A percentile compares a stretch with the other conserved stretches of the same genome.
phyloP scores from a whole-genome alignment of 2,888 invertebrate species.

The Cyaniris semiargus region DNA sequence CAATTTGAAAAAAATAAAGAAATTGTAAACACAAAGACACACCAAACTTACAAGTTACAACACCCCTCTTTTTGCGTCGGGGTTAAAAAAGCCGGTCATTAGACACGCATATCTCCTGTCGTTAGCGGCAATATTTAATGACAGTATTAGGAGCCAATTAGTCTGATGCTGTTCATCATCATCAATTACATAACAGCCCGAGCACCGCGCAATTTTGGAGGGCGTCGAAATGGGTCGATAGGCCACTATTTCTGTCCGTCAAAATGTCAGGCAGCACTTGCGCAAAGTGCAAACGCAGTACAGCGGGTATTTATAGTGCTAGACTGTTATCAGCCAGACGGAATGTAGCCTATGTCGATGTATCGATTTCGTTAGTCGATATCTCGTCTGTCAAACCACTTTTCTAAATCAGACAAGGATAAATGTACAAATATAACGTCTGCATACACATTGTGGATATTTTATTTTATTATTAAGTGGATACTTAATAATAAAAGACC shows the following conservation, averaged over 20 bases:
- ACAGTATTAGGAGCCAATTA: neutral
- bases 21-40: too few species aligned
- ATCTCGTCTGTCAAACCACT: neutral
- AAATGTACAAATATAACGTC: too few species aligned
- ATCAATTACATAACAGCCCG: slow-evolving; percentile 12
- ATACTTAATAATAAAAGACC: too few species aligned
- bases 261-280: slow-evolving; percentile 72
- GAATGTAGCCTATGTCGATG: slow-evolving; percentile 14
- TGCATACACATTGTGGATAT: too few species aligned
- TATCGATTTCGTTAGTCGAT: neutral
- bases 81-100: neutral
- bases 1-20: too few species aligned
- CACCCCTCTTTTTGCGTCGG: too few species aligned
- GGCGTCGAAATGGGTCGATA: slow-evolving; percentile 48
- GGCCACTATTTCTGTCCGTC: slow-evolving; percentile 70
- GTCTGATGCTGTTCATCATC: neutral
- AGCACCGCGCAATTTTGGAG: slow-evolving; percentile 26
- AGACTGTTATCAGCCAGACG: slow-evolving; percentile 11
- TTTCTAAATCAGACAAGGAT: neutral
- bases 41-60: too few species aligned
- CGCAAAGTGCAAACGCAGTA: slow-evolving; percentile 67
- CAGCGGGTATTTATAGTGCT: slow-evolving; percentile 38
- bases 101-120: neutral
- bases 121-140: neutral
- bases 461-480: too few species aligned